Conservation (phyloP, 2,113 vertebrate species). For the Rana temporaria region DNA sequence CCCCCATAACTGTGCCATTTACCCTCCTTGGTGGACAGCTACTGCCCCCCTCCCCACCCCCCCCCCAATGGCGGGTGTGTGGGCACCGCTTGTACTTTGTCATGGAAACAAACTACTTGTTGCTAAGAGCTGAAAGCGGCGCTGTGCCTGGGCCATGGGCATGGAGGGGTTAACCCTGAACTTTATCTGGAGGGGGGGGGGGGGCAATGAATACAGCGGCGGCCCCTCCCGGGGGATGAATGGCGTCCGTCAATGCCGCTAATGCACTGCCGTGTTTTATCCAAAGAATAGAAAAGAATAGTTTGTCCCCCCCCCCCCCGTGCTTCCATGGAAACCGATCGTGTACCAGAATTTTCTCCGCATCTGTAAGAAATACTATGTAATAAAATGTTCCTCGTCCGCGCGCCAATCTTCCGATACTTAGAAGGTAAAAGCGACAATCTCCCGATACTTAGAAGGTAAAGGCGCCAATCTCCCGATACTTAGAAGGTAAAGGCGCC, state of each 20-base stretch:
- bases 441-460: too few relatives aligned
- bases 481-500: too few relatives aligned
- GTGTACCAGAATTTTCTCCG: too few relatives aligned
- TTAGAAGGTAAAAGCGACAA: too few relatives aligned
- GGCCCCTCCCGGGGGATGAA: not conserved
- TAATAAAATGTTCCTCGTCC: too few relatives aligned
- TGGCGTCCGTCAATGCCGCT: not conserved
- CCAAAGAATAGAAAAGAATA: not conserved
- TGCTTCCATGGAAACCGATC: constrained; percentile 41
- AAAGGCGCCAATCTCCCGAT: too few relatives aligned
- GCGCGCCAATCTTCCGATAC: too few relatives aligned
- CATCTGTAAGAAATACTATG: too few relatives aligned
- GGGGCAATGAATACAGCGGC: too few relatives aligned
- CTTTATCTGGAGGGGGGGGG: not conserved
- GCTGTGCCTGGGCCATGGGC: not conserved
- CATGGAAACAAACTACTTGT: not conserved
- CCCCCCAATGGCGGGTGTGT: not conserved
- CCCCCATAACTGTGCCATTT: not conserved
- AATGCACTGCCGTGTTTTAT: constrained; percentile 1
- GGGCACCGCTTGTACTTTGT: not conserved
- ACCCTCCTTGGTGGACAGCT: too few relatives aligned
- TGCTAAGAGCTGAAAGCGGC: not conserved
- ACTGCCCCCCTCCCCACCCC: too few relatives aligned
- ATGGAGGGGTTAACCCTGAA: constrained; percentile 23
- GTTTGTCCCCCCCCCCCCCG: not conserved